phyloP scores from a whole-genome alignment of 1,140 invertebrate genomes.

The Thrips palmi region DNA sequence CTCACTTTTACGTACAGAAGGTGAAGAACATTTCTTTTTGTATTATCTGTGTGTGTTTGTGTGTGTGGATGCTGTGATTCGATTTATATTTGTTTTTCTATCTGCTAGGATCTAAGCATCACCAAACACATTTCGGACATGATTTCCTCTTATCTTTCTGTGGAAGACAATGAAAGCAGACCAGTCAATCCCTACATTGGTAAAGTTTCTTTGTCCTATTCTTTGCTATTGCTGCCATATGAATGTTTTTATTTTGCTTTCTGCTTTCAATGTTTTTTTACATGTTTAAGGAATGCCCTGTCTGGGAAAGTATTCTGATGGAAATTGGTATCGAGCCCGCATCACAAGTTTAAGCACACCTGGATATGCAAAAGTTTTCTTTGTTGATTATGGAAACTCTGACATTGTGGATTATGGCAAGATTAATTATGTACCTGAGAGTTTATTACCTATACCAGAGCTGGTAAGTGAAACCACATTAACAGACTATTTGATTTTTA shows the following conservation, averaged over 20 bases:
- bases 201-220: no score
- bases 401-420: slow-evolving; percentile 17
- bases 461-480: slow-evolving; percentile 19
- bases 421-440: slow-evolving; percentile 18
- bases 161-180: no score
- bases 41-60: no score
- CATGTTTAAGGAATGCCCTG: slow-evolving; percentile 26
- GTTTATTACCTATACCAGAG: slow-evolving; percentile 17
- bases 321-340: slow-evolving; percentile 25
- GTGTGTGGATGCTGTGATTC: no score
- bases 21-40: no score
- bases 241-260: neutral
- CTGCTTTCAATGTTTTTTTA: slow-evolving; percentile 5
- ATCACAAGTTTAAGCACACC: slow-evolving; percentile 21
- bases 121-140: no score
- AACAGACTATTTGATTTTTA: neutral
- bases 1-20: no score
- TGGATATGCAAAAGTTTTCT: slow-evolving; percentile 24
- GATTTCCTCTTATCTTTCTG: no score
- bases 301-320: slow-evolving; percentile 23
- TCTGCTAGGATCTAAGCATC: no score
- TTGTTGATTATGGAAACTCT: slow-evolving; percentile 29
- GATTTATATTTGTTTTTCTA: no score
- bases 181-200: no score
- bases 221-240: neutral